Evolutionary conservation across 2,797 vertebrate genomes (phyloP).

Genomic region (Typhlichthys eigenmanni): DNA sequence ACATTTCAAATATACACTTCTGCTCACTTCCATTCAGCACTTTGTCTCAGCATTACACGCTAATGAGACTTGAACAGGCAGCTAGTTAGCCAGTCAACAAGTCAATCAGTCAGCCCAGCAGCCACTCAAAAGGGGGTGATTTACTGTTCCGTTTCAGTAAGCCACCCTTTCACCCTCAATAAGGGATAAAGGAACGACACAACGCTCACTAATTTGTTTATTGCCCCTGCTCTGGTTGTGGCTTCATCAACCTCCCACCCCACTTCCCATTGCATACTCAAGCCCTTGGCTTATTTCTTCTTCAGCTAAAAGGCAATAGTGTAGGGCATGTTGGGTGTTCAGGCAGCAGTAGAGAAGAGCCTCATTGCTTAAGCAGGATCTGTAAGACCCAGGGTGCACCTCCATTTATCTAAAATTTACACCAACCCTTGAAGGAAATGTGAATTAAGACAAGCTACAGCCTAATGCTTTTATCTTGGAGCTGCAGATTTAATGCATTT

Average conservation of each 20-base stretch:
- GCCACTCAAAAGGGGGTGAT: conserved; percentile 48
- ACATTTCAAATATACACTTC: conserved; percentile 24
- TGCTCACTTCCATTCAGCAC: conserved; percentile 33
- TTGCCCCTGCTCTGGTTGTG: conserved; percentile 44
- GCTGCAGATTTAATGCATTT: no score
- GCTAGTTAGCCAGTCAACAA: conserved; percentile 48
- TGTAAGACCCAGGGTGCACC: conserved; percentile 48
- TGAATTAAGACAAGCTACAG: no score
- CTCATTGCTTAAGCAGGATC: conserved; percentile 42
- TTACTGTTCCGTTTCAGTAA: conserved; percentile 58
- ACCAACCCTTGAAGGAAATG: no score
- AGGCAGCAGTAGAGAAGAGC: conserved; percentile 40
- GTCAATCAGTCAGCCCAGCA: conserved; percentile 51
- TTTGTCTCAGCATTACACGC: conserved; percentile 32
- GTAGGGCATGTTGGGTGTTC: conserved; percentile 30
- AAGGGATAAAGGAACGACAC: conserved; percentile 54
- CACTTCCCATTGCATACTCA: conserved; percentile 16
- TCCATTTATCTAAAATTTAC: conserved; percentile 48
- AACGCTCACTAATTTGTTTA: conserved; percentile 65
- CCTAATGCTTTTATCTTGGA: no score
- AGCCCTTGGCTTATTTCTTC: conserved; percentile 6
- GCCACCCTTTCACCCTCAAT: conserved; percentile 46
- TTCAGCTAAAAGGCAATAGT: conserved; percentile 42
- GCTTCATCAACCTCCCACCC: conserved; percentile 29
- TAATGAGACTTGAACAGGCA: conserved; percentile 50